Conservation (phyloP, 2,113 vertebrate species). For the Sporophila hypoxantha region DNA sequence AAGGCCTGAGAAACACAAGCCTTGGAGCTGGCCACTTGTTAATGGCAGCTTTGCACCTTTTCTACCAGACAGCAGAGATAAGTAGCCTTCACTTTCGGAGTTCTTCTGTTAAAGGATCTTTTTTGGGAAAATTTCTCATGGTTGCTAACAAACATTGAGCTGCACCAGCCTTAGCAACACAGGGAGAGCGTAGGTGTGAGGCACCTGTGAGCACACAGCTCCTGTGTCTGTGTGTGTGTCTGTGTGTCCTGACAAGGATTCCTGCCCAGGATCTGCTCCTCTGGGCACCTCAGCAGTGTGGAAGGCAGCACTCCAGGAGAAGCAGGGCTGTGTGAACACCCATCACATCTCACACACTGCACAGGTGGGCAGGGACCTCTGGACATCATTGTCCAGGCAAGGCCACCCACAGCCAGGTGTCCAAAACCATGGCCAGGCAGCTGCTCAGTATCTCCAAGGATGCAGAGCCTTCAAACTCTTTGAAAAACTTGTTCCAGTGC, state of each 20-base stretch:
- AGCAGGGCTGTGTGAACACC: not conserved
- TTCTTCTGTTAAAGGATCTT: not conserved
- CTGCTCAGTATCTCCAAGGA: not conserved
- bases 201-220: not conserved
- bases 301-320: not conserved
- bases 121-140: not conserved
- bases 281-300: not conserved
- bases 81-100: not conserved
- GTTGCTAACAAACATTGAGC: slow-evolving; percentile 12
- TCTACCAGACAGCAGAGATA: not conserved
- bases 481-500: not conserved
- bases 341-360: not conserved
- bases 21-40: not conserved
- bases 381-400: not conserved
- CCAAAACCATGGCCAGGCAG: not conserved
- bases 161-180: not conserved
- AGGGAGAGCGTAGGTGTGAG: not conserved
- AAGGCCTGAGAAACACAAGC: not conserved
- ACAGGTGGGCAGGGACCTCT: not conserved
- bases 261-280: not conserved
- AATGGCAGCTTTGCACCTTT: not conserved
- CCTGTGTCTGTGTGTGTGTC: accelerated
- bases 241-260: not conserved
- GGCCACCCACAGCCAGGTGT: not conserved
- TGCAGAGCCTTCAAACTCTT: not conserved